phyloP scores from a whole-genome alignment of 2,888 invertebrate genomes.

The Caenorhabditis sp. region DNA sequence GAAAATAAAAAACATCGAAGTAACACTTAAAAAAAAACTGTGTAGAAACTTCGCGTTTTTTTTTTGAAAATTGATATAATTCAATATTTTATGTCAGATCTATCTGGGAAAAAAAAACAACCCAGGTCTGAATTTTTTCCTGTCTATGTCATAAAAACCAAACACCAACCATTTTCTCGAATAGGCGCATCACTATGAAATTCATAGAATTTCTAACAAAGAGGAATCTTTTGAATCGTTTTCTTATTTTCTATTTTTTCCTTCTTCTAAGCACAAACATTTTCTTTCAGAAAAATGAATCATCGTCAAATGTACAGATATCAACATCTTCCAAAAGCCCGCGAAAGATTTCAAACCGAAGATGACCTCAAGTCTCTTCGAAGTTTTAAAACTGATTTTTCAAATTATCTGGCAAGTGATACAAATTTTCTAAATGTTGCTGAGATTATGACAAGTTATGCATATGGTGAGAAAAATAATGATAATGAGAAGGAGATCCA shows the following conservation, averaged over 20 bases:
- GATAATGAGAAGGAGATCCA: slow-evolving; percentile 57
- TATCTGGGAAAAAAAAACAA: too few relatives aligned
- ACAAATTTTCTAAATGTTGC: slow-evolving; percentile 54
- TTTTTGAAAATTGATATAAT: too few relatives aligned
- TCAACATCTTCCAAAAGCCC: slow-evolving; percentile 19
- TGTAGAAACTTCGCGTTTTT: too few relatives aligned
- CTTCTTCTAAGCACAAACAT: too few relatives aligned
- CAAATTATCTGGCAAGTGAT: slow-evolving; percentile 54
- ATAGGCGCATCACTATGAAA: background rate
- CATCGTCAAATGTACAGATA: slow-evolving; percentile 21
- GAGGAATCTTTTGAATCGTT: background rate
- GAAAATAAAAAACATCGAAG: too few relatives aligned
- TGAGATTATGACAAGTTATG: slow-evolving; percentile 48
- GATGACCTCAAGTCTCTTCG: slow-evolving; percentile 37
- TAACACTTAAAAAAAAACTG: too few relatives aligned
- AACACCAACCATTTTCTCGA: too few relatives aligned
- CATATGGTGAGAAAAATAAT: slow-evolving; percentile 55
- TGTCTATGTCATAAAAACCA: too few relatives aligned
- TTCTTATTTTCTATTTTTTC: background rate
- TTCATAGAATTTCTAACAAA: slow-evolving; percentile 1
- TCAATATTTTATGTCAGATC: too few relatives aligned
- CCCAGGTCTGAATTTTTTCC: too few relatives aligned
- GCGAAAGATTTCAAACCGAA: slow-evolving; percentile 31
- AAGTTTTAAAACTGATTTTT: slow-evolving; percentile 48
- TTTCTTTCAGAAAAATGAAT: slow-evolving; percentile 16